Percentiles rank a stretch among this genome's conserved stretches.
phyloP scores from a whole-genome alignment of 2,888 invertebrate genomes.

The Tricholauxania praeusta region DNA sequence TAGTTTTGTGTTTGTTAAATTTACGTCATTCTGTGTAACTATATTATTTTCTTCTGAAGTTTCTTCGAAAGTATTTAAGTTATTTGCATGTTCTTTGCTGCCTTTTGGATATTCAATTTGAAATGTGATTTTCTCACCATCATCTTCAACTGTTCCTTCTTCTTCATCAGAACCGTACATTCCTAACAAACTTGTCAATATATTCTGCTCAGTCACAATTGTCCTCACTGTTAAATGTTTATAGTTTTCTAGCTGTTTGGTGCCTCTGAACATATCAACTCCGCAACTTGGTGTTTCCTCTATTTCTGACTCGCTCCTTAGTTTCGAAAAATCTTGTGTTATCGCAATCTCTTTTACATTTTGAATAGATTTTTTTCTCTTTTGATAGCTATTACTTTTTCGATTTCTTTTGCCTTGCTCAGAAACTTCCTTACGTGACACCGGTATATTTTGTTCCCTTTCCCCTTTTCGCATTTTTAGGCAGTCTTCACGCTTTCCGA shows the following conservation, averaged over 20 bases:
- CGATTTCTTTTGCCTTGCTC: slow-evolving; percentile 24
- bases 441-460: neutral
- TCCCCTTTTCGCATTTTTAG: slow-evolving; percentile 17
- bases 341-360: slow-evolving; percentile 15
- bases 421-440: neutral
- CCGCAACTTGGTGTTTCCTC: slow-evolving; percentile 18
- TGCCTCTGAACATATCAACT: slow-evolving; percentile 56
- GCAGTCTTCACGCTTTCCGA: slow-evolving; percentile 67
- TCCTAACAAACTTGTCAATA: slow-evolving; percentile 56
- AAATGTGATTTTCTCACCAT: neutral
- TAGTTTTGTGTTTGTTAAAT: neutral
- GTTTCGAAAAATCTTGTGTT: neutral
- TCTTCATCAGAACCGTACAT: slow-evolving; percentile 64
- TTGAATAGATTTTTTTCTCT: slow-evolving; percentile 19
- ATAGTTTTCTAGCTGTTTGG: slow-evolving; percentile 53
- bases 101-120: neutral
- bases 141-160: slow-evolving; percentile 18
- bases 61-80: neutral
- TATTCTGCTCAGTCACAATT: slow-evolving; percentile 46
- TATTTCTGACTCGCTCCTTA: neutral
- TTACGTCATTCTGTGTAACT: neutral
- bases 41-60: neutral
- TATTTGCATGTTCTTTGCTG: neutral
- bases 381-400: slow-evolving; percentile 32
- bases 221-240: slow-evolving; percentile 48